These are phyloP conservation scores for Eupithecia abbreviata DNA, from an alignment of 2,888 invertebrate species.

Conservation along the genomic window DNA sequence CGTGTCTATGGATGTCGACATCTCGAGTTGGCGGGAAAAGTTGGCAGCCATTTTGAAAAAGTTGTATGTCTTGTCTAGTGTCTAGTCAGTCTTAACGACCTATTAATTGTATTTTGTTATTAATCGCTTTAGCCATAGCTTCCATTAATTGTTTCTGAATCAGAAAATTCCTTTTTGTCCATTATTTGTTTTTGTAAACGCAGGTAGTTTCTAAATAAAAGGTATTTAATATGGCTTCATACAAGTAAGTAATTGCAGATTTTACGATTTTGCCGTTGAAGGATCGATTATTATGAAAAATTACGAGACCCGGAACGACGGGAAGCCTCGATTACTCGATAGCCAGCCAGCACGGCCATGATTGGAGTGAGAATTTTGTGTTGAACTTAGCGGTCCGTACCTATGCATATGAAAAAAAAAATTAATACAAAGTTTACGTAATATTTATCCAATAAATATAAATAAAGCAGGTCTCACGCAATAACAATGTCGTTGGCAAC, in stretches of 20 bases:
- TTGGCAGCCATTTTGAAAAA: slow-evolving; percentile 73
- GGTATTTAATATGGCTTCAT: not conserved
- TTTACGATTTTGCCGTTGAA: slow-evolving; percentile 39
- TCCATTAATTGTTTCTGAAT: not conserved
- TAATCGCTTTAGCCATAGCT: not conserved
- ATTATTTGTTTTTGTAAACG: not conserved
- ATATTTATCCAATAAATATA: not conserved
- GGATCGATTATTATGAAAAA: slow-evolving; percentile 62
- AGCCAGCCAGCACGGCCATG: slow-evolving; percentile 50
- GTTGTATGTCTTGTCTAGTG: slow-evolving; percentile 62
- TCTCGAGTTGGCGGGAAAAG: slow-evolving; percentile 60
- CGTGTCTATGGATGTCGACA: slow-evolving; percentile 64
- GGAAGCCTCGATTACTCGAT: slow-evolving; percentile 60
- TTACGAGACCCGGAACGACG: slow-evolving; percentile 56
- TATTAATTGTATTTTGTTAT: slow-evolving; percentile 49
- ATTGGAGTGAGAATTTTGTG: slow-evolving; percentile 12
- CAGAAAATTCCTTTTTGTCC: not conserved
- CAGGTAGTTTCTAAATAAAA: not conserved
- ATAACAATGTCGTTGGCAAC: not conserved
- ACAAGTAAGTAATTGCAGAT: not conserved
- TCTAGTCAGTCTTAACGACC: slow-evolving; percentile 34
- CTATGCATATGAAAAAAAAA: not conserved
- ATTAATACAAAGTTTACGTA: not conserved
- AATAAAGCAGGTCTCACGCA: not conserved
- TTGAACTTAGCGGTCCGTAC: slow-evolving; percentile 15